phyloP scores from a whole-genome alignment of 35 echinoderm and acorn worm genomes.

The Apostichopus californicus region DNA sequence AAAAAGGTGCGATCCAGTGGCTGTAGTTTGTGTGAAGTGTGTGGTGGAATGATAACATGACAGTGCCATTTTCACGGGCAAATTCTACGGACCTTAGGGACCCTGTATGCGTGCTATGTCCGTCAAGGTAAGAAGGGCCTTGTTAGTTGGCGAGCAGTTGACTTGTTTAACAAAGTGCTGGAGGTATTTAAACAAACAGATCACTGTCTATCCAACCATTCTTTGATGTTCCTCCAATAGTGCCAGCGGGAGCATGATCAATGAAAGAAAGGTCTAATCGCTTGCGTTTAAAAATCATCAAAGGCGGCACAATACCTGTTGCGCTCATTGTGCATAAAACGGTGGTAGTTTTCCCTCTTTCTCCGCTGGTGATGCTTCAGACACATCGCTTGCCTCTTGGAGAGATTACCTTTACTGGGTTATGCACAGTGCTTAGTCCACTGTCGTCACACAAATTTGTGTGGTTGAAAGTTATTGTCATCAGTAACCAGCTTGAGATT shows the following conservation, averaged over 20 bases:
- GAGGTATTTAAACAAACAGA: background rate
- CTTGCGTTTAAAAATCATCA: background rate
- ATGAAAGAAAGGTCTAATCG: background rate
- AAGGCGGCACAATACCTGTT: background rate
- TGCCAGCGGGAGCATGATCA: background rate
- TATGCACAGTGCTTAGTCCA: background rate
- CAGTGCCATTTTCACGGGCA: background rate
- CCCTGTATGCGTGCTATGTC: background rate
- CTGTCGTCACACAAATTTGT: background rate
- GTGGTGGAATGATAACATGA: constrained; percentile 23
- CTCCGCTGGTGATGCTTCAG: background rate
- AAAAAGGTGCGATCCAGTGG: constrained; percentile 42
- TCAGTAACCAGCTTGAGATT: background rate
- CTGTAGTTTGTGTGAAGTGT: constrained; percentile 29
- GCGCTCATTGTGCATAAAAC: background rate
- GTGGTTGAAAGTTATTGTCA: background rate
- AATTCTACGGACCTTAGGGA: background rate
- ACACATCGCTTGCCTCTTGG: background rate
- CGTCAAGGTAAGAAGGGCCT: background rate
- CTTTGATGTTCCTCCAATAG: background rate
- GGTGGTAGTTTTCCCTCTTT: background rate
- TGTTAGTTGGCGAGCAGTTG: background rate
- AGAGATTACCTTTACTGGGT: background rate
- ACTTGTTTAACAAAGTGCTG: background rate
- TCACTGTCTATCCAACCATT: background rate